Conservation (phyloP, 2,888 invertebrate species). For the Cerastis rubricosa region DNA sequence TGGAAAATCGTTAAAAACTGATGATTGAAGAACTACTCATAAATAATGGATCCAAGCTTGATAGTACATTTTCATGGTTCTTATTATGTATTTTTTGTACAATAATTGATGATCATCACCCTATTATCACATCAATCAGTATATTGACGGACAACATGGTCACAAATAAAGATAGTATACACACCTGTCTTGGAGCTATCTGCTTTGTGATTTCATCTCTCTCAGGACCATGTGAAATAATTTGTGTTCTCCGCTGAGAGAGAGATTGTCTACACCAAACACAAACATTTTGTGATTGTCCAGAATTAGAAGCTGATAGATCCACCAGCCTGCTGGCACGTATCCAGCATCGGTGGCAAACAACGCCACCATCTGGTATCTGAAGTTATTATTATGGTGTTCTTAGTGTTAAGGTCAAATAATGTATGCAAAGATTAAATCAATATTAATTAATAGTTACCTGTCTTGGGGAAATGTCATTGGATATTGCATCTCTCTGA, state of each 20-base stretch:
- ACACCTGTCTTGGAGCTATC: too few relatives aligned
- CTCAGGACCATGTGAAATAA: too few relatives aligned
- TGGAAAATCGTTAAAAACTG: too few relatives aligned
- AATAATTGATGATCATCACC: background rate
- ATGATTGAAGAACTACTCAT: too few relatives aligned
- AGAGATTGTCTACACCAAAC: too few relatives aligned
- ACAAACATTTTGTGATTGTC: too few relatives aligned
- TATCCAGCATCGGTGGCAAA: conserved; percentile 10
- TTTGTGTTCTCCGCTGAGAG: too few relatives aligned
- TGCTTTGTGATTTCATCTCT: too few relatives aligned
- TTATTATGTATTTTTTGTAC: background rate
- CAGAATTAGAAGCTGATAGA: too few relatives aligned
- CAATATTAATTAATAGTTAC: conserved; percentile 1
- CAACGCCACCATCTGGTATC: background rate
- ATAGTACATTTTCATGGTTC: background rate
- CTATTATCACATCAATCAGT: background rate
- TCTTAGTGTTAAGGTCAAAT: background rate
- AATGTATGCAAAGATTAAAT: background rate
- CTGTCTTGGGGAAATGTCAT: conserved; percentile 19
- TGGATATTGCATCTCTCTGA: conserved; percentile 5
- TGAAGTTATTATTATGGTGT: background rate
- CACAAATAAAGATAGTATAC: too few relatives aligned
- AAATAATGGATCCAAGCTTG: background rate
- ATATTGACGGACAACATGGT: background rate
- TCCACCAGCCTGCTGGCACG: background rate